Percentiles rank a stretch among this genome's conserved stretches.
Evolutionary conservation across 35 echinoderm and acorn worm genomes (phyloP).

Genomic region (Ophioderma brevispina): DNA sequence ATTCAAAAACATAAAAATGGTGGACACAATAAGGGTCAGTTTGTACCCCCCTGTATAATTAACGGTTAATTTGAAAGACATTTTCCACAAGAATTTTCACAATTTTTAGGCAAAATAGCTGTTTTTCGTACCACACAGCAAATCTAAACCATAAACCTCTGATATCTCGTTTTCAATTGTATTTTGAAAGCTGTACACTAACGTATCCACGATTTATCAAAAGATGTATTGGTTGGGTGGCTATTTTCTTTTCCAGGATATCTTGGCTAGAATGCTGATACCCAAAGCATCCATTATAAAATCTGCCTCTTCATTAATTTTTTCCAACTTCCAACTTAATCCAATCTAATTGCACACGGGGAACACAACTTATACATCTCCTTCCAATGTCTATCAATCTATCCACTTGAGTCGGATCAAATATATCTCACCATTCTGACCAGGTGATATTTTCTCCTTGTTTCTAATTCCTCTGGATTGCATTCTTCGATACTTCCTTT

Average conservation of each 20-base stretch:
- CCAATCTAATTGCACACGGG: constrained; percentile 67
- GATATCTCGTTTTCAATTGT: too few species aligned
- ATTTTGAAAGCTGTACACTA: too few species aligned
- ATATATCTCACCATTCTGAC: constrained; percentile 65
- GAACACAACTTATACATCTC: constrained; percentile 83
- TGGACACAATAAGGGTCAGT: too few species aligned
- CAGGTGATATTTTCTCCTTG: constrained; percentile 71
- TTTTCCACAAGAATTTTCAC: too few species aligned
- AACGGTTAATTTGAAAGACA: too few species aligned
- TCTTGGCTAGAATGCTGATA: neutral
- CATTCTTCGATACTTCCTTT: constrained; percentile 57
- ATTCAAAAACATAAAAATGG: too few species aligned
- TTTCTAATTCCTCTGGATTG: constrained; percentile 22
- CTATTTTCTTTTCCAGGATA: constrained; percentile 58
- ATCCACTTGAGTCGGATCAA: constrained; percentile 24
- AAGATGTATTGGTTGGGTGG: constrained; percentile 71
- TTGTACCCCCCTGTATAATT: too few species aligned
- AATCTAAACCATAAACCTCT: too few species aligned
- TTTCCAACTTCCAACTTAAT: constrained; percentile 76
- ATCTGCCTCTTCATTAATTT: constrained; percentile 46
- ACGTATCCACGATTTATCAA: too few species aligned
- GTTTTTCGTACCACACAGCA: too few species aligned
- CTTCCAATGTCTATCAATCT: constrained; percentile 79
- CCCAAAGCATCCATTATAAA: constrained; percentile 51
- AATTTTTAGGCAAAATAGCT: too few species aligned